A percentile compares a stretch with the other conserved stretches of the same genome.
Evolutionary conservation across 23 tunicate species (phyloP).

Genomic region (Ascidia mentula): DNA sequence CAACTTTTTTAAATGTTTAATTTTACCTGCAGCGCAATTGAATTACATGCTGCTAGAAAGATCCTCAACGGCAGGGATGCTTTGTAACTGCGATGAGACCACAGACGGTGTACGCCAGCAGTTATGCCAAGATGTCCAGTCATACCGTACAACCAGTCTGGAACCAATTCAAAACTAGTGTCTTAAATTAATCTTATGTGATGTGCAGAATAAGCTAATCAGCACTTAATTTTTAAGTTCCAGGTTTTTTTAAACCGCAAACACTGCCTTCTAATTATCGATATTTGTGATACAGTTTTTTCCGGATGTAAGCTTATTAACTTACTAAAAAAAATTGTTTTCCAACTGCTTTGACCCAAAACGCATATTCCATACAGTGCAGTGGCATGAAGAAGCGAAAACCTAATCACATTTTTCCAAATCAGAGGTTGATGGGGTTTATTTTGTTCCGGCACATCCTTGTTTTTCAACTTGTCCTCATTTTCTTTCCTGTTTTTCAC

Average conservation of each 20-base stretch:
- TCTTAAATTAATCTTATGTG: too few relatives aligned
- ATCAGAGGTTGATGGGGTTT: not conserved
- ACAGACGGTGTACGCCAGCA: slow-evolving; percentile 60
- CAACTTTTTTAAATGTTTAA: too few relatives aligned
- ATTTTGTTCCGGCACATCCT: too few relatives aligned
- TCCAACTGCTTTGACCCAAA: not conserved
- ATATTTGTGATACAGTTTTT: not conserved
- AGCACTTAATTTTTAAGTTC: not conserved
- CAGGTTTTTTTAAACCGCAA: not conserved
- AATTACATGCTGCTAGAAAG: slow-evolving; percentile 26
- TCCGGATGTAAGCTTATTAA: not conserved
- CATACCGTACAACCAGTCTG: slow-evolving; percentile 20
- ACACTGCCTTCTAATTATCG: not conserved
- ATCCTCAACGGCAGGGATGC: slow-evolving; percentile 44
- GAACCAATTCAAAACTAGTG: too few relatives aligned
- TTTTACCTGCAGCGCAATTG: slow-evolving; percentile 44
- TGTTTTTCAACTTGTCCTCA: too few relatives aligned
- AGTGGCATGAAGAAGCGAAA: not conserved
- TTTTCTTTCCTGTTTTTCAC: too few relatives aligned
- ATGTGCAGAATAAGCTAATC: too few relatives aligned
- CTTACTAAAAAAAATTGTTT: slow-evolving; percentile 9
- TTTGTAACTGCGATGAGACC: slow-evolving; percentile 66
- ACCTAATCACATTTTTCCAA: slow-evolving; percentile 2
- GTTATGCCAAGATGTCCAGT: slow-evolving; percentile 42
- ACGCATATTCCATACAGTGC: not conserved